A percentile compares a stretch with the other conserved stretches of the same genome.
Evolutionary conservation across 2,113 vertebrate species (phyloP).

Genomic region (Tringa solitaria): DNA sequence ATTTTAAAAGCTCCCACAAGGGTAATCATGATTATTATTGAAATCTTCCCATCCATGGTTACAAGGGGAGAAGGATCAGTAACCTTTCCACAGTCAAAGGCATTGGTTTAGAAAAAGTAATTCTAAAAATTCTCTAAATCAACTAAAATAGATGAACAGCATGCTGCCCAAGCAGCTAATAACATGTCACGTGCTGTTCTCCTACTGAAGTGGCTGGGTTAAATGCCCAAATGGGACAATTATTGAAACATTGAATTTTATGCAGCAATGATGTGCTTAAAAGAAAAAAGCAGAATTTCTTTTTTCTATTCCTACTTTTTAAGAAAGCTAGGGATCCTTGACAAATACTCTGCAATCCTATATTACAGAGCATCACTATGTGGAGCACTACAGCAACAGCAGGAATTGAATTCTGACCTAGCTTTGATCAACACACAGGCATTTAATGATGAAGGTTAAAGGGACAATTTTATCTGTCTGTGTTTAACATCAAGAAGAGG

Average conservation of each 20-base stretch:
- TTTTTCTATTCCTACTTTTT: background rate
- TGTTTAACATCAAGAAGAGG: background rate
- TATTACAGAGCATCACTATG: background rate
- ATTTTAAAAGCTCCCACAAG: background rate
- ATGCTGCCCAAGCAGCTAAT: background rate
- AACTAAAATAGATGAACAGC: background rate
- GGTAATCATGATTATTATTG: background rate
- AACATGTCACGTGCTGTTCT: background rate
- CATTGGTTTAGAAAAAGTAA: background rate
- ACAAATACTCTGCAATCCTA: background rate
- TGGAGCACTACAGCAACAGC: background rate
- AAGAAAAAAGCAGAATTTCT: background rate
- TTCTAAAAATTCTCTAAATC: background rate
- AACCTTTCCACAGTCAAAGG: background rate
- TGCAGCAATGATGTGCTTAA: background rate
- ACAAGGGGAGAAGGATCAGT: background rate
- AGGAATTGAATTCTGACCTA: background rate
- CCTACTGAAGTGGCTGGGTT: background rate
- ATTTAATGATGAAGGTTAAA: background rate
- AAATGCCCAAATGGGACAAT: background rate
- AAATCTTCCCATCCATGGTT: background rate
- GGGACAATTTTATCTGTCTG: background rate
- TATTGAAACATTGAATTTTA: background rate
- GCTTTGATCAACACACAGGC: background rate
- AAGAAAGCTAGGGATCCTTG: background rate